Conservation (phyloP, 2,888 invertebrate species). For the Volucella inanis region DNA sequence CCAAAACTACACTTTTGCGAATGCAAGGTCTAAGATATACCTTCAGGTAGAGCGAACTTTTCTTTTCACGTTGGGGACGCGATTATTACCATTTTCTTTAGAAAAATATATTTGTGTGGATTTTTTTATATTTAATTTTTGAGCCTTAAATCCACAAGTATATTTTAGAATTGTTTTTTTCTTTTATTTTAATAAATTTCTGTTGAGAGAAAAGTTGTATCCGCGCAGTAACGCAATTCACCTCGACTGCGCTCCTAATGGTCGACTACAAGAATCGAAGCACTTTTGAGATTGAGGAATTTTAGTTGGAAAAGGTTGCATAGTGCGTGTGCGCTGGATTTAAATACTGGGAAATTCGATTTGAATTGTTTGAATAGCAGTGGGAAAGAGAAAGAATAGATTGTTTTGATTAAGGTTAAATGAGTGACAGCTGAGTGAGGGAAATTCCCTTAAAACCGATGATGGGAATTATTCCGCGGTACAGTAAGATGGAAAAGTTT, state of each 20-base stretch:
- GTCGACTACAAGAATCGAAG: conserved; percentile 55
- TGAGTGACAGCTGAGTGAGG: conserved; percentile 35
- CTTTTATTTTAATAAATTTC: conserved; percentile 22
- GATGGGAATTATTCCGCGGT: not conserved
- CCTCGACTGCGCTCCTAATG: conserved; percentile 68
- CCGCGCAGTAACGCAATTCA: conserved; percentile 62
- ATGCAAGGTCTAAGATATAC: conserved; percentile 6
- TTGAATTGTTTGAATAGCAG: not conserved
- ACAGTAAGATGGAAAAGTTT: conserved; percentile 26
- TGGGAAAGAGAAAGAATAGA: conserved; percentile 10
- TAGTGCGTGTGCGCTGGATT: conserved; percentile 55
- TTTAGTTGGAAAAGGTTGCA: conserved; percentile 30
- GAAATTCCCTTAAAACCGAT: not conserved
- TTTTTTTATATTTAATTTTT: not conserved
- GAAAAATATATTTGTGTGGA: conserved; percentile 13
- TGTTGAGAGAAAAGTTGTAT: conserved; percentile 13
- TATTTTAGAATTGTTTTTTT: not conserved
- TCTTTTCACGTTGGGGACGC: not conserved
- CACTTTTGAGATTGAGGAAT: conserved; percentile 38
- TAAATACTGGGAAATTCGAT: conserved; percentile 37
- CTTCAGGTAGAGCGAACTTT: not conserved
- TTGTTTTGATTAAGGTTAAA: conserved; percentile 28
- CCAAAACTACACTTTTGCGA: conserved; percentile 4
- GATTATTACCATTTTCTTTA: not conserved
- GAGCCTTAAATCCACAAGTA: too few relatives aligned